phyloP scores from a whole-genome alignment of 2,113 vertebrate species.

The Chitala chitala region DNA sequence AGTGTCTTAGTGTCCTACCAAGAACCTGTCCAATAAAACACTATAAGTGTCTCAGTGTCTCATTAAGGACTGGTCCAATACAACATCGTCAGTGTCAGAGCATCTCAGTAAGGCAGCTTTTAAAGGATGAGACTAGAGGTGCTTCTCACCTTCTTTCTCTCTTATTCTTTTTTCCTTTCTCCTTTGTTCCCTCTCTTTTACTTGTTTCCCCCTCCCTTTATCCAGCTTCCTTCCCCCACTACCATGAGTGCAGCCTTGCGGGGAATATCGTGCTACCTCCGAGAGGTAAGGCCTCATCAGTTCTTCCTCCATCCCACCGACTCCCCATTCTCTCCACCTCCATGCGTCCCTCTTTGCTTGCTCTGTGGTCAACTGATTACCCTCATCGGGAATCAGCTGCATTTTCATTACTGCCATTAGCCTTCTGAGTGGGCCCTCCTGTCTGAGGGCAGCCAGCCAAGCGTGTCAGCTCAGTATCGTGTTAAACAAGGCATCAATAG shows the following conservation, averaged over 20 bases:
- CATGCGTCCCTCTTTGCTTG: background rate
- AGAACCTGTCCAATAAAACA: no score
- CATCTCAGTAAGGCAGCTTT: conserved; percentile 21
- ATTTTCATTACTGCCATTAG: background rate
- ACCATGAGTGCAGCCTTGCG: conserved; percentile 74
- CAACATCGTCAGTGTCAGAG: background rate
- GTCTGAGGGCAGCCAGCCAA: background rate
- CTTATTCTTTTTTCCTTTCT: conserved; percentile 11
- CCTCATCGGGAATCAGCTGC: background rate
- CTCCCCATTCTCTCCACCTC: background rate
- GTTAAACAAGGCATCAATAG: background rate
- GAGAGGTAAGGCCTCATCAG: conserved; percentile 62
- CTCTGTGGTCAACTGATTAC: background rate
- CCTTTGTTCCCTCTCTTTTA: background rate
- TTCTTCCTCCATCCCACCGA: background rate
- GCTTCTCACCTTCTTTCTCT: no score
- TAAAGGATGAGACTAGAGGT: no score
- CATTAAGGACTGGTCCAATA: no score
- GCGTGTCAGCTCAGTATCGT: background rate
- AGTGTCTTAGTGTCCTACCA: no score
- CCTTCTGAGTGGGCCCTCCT: background rate
- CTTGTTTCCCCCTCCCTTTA: conserved; percentile 3
- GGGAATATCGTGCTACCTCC: conserved; percentile 80
- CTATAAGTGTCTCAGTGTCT: background rate
- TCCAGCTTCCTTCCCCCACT: conserved; percentile 73